These are phyloP conservation scores for Ditylenchus dipsaci DNA, from an alignment of 1,140 invertebrate genomes.

Conservation along the genomic window DNA sequence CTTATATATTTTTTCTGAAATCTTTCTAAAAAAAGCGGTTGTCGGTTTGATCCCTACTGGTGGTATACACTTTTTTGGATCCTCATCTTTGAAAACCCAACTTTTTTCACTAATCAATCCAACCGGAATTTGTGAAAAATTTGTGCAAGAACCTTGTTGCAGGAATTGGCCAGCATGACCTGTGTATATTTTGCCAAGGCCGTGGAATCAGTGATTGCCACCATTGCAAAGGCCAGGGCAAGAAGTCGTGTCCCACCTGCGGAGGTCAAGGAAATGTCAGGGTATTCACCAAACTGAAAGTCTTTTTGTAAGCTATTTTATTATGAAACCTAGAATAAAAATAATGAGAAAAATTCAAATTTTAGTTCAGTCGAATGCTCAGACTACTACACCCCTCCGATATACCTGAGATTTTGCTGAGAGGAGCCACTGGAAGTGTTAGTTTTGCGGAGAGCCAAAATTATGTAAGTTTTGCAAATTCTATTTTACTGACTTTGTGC, in stretches of 20 bases:
- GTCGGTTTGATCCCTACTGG: too few species aligned
- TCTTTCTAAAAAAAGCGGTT: too few species aligned
- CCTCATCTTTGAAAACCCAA: too few species aligned
- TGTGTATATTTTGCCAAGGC: slow-evolving; percentile 57
- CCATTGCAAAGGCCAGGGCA: slow-evolving; percentile 57
- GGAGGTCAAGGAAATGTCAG: slow-evolving; percentile 51
- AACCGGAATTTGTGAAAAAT: too few species aligned
- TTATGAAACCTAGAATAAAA: background rate
- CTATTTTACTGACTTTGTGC: background rate
- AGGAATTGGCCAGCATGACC: slow-evolving; percentile 51
- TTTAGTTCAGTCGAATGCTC: slow-evolving; percentile 49
- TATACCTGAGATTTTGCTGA: slow-evolving; percentile 48
- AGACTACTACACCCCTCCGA: slow-evolving; percentile 52
- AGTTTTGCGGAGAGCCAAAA: slow-evolving; percentile 45
- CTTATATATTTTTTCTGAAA: too few species aligned
- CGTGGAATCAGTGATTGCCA: slow-evolving; percentile 53
- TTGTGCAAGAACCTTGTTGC: too few species aligned
- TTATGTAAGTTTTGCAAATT: slow-evolving; percentile 40
- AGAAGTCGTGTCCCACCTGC: slow-evolving; percentile 52
- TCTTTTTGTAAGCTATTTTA: slow-evolving; percentile 49
- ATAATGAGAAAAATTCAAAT: slow-evolving; percentile 11
- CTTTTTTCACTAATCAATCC: too few species aligned
- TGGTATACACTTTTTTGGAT: too few species aligned
- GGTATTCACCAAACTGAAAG: slow-evolving; percentile 54
- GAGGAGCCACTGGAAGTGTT: slow-evolving; percentile 45